Base-by-base conservation (phyloP, 2,888 invertebrate species). In the Acleris literana region DNA sequence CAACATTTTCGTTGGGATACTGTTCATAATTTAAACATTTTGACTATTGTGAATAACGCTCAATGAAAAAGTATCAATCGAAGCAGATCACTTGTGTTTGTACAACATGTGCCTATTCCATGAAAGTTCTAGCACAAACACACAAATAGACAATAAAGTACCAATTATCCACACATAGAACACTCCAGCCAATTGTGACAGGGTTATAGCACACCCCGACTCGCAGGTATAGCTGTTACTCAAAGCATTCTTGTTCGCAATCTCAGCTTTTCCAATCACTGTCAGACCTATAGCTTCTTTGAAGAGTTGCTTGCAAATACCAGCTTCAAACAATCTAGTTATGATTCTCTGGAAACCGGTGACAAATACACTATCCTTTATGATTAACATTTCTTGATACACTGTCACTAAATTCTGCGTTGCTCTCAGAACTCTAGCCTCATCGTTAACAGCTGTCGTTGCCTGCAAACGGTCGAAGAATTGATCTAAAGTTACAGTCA, bases 331-430 rank as follows among this genome's bases (percentile, higher is more conserved):
- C 0, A 92, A 71, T n/a, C 81, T 76, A 22, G 61, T 44, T 5
- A 84, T 61, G 0, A 81, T 70, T 4, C 74, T 74, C 16, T 79
- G 75, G 53, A 89, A 78, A 9, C 70, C 77, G 0, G 17, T 59
- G 0, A 77, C 75, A 0, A 89, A 65, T 2, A 73, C 63, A 67
- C 79, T 79, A 16, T 80, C 69, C 52, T 84, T 88, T 1, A 81
- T 71, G 0, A 90, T 73, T 17, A 87, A 33, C 82, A 92, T 90
- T 70, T 90, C 88, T 46, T 87, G 85, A 61, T 82, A 90, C 0
- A 87, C 74, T 0, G 78, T 79, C 0, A 91, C 13, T 11, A 89
- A 56, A 53, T 83, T 84, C 43, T 90, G 85, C 1, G 72, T 5
- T 1, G 80, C 69, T 67, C 71, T 75, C 16, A 90, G 52, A 3